phyloP scores from a whole-genome alignment of 1,140 invertebrate species.

The Meloidogyne hapla region DNA sequence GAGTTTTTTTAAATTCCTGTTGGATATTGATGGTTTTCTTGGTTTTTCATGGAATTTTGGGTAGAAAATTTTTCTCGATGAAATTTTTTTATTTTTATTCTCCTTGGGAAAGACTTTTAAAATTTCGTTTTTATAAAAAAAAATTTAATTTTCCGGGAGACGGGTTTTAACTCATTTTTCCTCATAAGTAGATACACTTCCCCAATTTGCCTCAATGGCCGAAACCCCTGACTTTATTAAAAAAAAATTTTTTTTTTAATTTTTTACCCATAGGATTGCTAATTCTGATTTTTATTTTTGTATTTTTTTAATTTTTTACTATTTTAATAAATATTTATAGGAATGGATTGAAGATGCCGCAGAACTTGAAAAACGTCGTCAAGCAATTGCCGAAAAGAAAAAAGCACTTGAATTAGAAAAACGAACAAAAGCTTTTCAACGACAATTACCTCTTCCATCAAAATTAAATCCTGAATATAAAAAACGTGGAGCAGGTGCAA shows the following conservation, averaged over 20 bases:
- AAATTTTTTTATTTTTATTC: too few relatives aligned
- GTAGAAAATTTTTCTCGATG: too few relatives aligned
- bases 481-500: conserved; percentile 62
- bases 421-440: conserved; percentile 83
- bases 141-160: too few relatives aligned
- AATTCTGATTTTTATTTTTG: conserved; percentile 12
- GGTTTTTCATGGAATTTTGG: too few relatives aligned
- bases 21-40: background rate
- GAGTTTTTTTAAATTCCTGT: background rate
- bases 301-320: conserved; percentile 3
- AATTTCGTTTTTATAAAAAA: too few relatives aligned
- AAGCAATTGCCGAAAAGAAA: conserved; percentile 42
- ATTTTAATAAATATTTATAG: too few relatives aligned
- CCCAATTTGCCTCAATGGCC: too few relatives aligned
- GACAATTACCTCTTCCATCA: conserved; percentile 80
- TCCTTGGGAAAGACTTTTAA: too few relatives aligned
- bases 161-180: too few relatives aligned
- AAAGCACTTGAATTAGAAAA: conserved; percentile 65
- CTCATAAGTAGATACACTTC: too few relatives aligned
- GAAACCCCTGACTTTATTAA: background rate
- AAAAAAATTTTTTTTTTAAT: conserved; percentile 58
- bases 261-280: conserved; percentile 13
- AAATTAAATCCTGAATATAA: conserved; percentile 69
- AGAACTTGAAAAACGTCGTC: conserved; percentile 47
- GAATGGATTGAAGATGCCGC: conserved; percentile 60